Percentiles rank a stretch among this genome's conserved stretches.
phyloP scores from a whole-genome alignment of 2,113 vertebrate genomes.

The Pygoscelis adeliae region DNA sequence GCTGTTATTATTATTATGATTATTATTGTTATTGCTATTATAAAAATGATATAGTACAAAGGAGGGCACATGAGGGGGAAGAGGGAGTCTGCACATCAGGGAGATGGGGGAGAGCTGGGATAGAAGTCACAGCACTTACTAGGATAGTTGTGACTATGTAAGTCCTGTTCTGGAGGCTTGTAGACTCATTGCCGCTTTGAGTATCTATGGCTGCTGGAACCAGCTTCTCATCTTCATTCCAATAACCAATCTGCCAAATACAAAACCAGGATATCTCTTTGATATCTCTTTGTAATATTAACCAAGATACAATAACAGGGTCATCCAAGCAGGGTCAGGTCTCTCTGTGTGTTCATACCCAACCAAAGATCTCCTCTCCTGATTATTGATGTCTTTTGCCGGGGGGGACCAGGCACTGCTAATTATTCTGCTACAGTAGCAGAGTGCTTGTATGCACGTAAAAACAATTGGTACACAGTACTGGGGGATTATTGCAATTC shows the following conservation, averaged over 20 bases:
- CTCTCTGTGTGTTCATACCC: background rate
- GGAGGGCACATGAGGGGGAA: background rate
- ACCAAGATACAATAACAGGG: background rate
- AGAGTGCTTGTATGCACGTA: background rate
- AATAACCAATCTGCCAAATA: slow-evolving; percentile 90
- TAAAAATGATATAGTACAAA: slow-evolving; percentile 3
- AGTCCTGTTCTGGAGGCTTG: slow-evolving; percentile 91
- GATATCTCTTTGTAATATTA: background rate
- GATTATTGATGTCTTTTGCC: background rate
- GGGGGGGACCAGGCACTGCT: background rate
- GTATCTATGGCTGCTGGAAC: slow-evolving; percentile 86
- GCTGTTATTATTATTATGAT: background rate
- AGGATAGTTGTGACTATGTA: slow-evolving; percentile 98
- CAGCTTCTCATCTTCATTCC: slow-evolving; percentile 97
- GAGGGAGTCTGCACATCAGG: background rate
- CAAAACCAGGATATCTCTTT: background rate
- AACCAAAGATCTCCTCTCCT: background rate
- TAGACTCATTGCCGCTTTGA: slow-evolving; percentile 87
- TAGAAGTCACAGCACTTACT: slow-evolving; percentile 75
- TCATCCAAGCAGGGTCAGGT: background rate
- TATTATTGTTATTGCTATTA: slow-evolving; percentile 11
- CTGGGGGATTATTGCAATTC: background rate
- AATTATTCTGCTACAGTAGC: background rate
- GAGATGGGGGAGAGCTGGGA: background rate
- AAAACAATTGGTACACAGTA: background rate